These are phyloP conservation scores for Linyphia triangularis DNA, from an alignment of 2,888 invertebrate genomes.

Conservation along the genomic window DNA sequence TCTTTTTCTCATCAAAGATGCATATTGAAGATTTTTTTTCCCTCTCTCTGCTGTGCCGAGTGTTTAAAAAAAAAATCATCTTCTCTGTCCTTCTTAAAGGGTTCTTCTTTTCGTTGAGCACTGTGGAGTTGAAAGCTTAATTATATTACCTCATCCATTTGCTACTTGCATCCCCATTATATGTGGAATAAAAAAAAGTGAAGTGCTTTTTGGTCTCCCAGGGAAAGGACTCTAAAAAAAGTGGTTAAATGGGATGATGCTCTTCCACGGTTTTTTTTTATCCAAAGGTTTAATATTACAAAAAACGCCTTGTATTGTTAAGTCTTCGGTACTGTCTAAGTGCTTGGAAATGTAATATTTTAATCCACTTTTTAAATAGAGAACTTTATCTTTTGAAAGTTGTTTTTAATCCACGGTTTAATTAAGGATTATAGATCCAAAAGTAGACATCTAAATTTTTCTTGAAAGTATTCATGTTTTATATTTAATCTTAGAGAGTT, in stretches of 20 bases:
- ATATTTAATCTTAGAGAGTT: too few relatives aligned
- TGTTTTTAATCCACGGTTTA: too few relatives aligned
- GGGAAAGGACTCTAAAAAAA: neutral
- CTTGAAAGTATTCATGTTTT: too few relatives aligned
- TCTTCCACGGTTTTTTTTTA: neutral
- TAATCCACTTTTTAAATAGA: too few relatives aligned
- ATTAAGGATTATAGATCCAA: too few relatives aligned
- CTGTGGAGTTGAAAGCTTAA: slow-evolving; percentile 22
- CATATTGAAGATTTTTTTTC: neutral
- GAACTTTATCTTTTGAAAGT: too few relatives aligned
- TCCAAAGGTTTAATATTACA: too few relatives aligned
- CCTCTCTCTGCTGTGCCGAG: neutral
- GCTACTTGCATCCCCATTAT: slow-evolving; percentile 30
- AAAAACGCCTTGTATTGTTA: too few relatives aligned
- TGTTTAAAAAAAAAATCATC: neutral
- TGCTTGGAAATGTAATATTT: too few relatives aligned
- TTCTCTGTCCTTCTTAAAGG: neutral
- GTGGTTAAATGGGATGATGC: neutral
- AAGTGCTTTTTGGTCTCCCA: slow-evolving; percentile 3
- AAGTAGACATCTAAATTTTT: too few relatives aligned
- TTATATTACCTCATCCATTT: slow-evolving; percentile 53
- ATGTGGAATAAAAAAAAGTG: neutral
- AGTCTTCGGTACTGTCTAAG: too few relatives aligned
- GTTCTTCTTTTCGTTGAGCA: neutral
- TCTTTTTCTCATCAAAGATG: neutral